Evolutionary conservation across 1,140 invertebrate genomes (phyloP), one percentile per base, ranked within the genome.

Genomic region (Penaeus vannamei): DNA sequence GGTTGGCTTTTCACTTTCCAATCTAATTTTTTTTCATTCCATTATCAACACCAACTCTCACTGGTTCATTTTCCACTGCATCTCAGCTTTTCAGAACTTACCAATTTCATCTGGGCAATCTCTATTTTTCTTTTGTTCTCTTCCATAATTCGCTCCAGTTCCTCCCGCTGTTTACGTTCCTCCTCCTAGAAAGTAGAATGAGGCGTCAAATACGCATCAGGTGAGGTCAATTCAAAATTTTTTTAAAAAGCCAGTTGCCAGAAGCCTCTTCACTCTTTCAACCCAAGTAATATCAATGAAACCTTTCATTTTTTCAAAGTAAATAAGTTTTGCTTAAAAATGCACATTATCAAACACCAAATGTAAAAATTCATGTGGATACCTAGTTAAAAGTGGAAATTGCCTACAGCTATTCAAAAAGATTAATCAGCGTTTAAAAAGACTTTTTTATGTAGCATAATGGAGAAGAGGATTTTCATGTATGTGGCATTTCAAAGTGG

Each of bases 101-200:
- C 98, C 95, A 99, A 94, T 96, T 98, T 98, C 93, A 96, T 95
- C 94, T 99, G 98, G 91, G 98, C 98, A 94, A 98, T 97, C 94
- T 99, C 97, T 91, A 99, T 98, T 95, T 98, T 99, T 94, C 95
- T 96, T 95, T 98, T 98, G 95, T 99, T 99, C 95, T 99, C 98
- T 92, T 97, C 97, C 96, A 99, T 96, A 93, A 99, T 99, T 93
- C 95, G 95, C 94, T 99, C 98, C 92, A 99, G 94, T 94, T 98
- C 97, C 95, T 98, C 96, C 91, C 97, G 95, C 94, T 98, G 98
- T 94, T 96, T 96, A 94, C 95, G 95, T 95, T 99, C 98, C 95
- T 98, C 97, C 94, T 98, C 98, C 98, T 99, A 93, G 91, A 94
- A 94, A 93, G 60, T 64, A 90, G 89, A 88, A 86, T 81, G 60